Evolutionary conservation across 2,888 invertebrate genomes (phyloP).

Genomic region (Tenthredo mesomela): DNA sequence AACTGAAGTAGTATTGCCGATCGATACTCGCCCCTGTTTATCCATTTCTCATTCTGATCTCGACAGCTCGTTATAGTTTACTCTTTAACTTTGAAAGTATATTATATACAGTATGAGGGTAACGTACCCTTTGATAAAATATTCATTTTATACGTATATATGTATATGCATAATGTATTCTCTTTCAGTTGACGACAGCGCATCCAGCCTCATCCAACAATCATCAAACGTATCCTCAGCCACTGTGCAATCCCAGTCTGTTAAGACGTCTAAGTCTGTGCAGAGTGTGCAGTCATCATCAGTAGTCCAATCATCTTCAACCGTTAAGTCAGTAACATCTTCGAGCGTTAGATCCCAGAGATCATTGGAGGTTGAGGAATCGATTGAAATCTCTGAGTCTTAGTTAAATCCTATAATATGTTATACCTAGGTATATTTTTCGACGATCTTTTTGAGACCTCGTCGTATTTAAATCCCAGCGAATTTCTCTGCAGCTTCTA

Average conservation of each 20-base stretch:
- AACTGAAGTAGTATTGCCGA: neutral
- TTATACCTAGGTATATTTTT: neutral
- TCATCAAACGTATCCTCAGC: slow-evolving; percentile 71
- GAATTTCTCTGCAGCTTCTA: neutral
- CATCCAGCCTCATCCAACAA: slow-evolving; percentile 69
- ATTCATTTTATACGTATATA: neutral
- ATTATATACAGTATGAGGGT: neutral
- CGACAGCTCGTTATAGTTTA: neutral
- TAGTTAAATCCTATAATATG: neutral
- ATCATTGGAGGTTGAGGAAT: slow-evolving; percentile 84
- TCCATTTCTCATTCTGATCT: neutral
- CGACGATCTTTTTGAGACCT: neutral
- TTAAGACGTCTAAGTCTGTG: slow-evolving; percentile 81
- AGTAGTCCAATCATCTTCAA: slow-evolving; percentile 75
- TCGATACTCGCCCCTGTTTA: neutral
- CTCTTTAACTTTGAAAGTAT: neutral
- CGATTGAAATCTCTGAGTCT: slow-evolving; percentile 68
- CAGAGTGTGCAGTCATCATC: slow-evolving; percentile 77
- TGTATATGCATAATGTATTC: neutral
- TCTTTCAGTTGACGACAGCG: slow-evolving; percentile 68
- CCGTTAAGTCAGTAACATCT: slow-evolving; percentile 77
- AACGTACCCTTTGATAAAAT: neutral
- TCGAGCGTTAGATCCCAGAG: slow-evolving; percentile 82
- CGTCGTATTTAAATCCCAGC: neutral
- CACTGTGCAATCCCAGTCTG: slow-evolving; percentile 66